These are phyloP conservation scores for Sclerodermus sp. DNA, from an alignment of 2,888 invertebrate species.

Conservation along the genomic window DNA sequence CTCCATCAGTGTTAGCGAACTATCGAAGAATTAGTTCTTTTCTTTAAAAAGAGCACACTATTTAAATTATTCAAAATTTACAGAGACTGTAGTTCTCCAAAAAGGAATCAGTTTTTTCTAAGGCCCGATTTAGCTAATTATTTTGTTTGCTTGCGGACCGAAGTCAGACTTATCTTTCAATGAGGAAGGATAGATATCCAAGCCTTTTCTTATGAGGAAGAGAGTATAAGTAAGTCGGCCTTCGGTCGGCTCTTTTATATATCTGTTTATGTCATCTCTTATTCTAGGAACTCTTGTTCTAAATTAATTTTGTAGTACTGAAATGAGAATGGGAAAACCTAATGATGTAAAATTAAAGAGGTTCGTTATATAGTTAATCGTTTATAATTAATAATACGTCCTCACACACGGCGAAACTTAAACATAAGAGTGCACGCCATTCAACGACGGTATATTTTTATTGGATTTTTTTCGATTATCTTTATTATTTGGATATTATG, in stretches of 20 bases:
- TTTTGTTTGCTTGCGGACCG: constrained; percentile 28
- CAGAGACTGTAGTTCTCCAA: not conserved
- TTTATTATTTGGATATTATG: not conserved
- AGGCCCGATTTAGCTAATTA: constrained; percentile 28
- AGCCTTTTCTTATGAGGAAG: not conserved
- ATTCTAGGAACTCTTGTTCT: constrained; percentile 13
- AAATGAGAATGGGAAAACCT: constrained; percentile 17
- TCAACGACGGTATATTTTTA: constrained; percentile 10
- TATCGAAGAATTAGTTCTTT: not conserved
- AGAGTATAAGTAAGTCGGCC: constrained; percentile 32
- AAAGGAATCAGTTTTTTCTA: constrained; percentile 13
- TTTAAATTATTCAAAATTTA: not conserved
- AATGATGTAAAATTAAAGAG: constrained; percentile 35
- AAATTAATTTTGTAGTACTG: constrained; percentile 23
- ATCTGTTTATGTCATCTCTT: constrained; percentile 1
- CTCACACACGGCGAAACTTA: constrained; percentile 36
- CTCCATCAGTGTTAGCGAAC: not conserved
- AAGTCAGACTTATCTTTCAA: constrained; percentile 31
- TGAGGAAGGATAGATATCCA: constrained; percentile 3
- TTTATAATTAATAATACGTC: constrained; percentile 36
- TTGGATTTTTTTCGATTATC: not conserved
- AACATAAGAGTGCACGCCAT: constrained; percentile 49
- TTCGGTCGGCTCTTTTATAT: constrained; percentile 29
- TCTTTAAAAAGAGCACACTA: not conserved
- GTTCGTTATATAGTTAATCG: constrained; percentile 37